Evolutionary conservation across 2,888 invertebrate species (phyloP), one percentile per base, ranked within the genome.

Genomic region (Brenthis ino): DNA sequence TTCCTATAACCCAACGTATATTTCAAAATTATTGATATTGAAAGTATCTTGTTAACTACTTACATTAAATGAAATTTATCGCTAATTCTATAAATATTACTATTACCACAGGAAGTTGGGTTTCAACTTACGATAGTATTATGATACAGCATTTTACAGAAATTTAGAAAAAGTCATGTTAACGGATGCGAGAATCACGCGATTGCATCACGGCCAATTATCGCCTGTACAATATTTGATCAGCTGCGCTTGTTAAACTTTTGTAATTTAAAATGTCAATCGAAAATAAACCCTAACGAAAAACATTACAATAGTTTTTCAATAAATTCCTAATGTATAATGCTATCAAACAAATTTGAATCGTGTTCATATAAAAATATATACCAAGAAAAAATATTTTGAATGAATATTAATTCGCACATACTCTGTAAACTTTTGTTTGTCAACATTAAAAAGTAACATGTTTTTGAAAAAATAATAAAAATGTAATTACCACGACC

Each of bases 181-280:
- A 71, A 71, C 81, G 79, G 77, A 77, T 77, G 74, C 76, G 77
- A 79, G 86, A 86, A 87, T 87, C 91, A 87, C 86, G 87, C 86
- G 85, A 92, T 91, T 91, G 88, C 92, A 89, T 91, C 91, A 91
- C 86, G 85, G 85, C 85, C 91, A 92, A 92, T 92, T 91, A 93
- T 91, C 91, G 86, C 86, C 84, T 85, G 82, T 87, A 89, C 89
- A 91, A 91, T 93, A 92, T 92, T 93, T 93, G 91, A 85, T 91
- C 92, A 93, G 92, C 93, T 93, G 92, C 85, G 89, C 82, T 82
- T 82, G 80, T 82, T 79, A 80, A 80, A 82, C 80, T 81, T 70
- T 81, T 75, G 75, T 74, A 74, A 79, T 75, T 60, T 71, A n/a
- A 33, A 43, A 12, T 12, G 43, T 71, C 64, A 54, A 58, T 28